Base-by-base conservation (phyloP, 2,888 invertebrate genomes). In the Drosophila anomalata region DNA sequence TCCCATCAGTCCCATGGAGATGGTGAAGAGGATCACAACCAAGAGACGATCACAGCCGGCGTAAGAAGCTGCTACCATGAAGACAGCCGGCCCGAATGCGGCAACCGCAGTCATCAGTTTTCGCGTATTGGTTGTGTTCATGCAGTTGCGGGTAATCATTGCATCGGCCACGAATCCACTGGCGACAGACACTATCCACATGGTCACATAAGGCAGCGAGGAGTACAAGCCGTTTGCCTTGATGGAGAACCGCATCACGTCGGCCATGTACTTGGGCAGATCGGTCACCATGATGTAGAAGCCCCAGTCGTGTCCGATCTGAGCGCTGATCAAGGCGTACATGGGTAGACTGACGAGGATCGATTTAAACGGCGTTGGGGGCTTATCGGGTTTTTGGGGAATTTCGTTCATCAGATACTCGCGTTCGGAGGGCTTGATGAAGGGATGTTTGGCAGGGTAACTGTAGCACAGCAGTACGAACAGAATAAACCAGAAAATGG, bases 1-100 rank as follows among this genome's bases (percentile, higher is more conserved):
- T 2, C 94, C 95, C 95, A 95, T 95, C 60, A 93, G 92, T 0
- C 94, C 94, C 94, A 95, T 94, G 17, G 94, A 93, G 0, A 94
- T 90, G 0, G 94, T 94, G 83, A 95, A 94, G 0, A 94, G 89
- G 2, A 92, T 89, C 0, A 95, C 93, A 0, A 94, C 94, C 0
- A 93, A 79, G 0, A 91, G 82, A 2, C 93, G 91, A 86, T 94
- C 91, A 83, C 94, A 95, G 0, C 94, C 94, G 14, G 94, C 94
- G 87, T 95, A 95, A 0, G 95, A 94, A 0, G 95, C 95, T 5
- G 93, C 90, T 29, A 95, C 93, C 85, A 94, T 93, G 60, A 94
- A 94, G 17, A 93, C 90, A 1, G 94, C 94, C 0, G 95, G 94
- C 0, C 93, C 93, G 53, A 94, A 90, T 0, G 94, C 94, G 1